A percentile compares a stretch with the other conserved stretches of the same genome.
These are phyloP conservation scores for Hepsetus odoe DNA, from an alignment of 2,113 vertebrate genomes.

Conservation along the genomic window DNA sequence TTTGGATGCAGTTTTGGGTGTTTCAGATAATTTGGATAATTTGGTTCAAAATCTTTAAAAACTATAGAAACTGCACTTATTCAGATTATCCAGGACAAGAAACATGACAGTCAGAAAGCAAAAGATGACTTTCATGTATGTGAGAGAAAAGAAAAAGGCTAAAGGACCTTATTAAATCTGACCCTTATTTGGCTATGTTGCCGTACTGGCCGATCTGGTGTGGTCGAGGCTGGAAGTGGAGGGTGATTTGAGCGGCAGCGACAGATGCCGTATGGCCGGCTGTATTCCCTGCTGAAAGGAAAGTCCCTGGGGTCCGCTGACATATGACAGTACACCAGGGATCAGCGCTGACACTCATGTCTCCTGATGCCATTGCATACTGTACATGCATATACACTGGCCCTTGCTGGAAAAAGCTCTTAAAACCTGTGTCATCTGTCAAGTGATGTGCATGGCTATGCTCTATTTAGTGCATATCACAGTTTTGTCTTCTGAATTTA, in stretches of 20 bases:
- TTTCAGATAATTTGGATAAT: too few relatives aligned
- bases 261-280: conserved; percentile 75
- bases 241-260: conserved; percentile 63
- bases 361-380: conserved; percentile 54
- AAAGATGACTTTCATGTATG: background rate
- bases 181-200: conserved; percentile 41
- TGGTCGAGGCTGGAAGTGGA: conserved; percentile 45
- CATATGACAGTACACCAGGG: conserved; percentile 74
- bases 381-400: conserved; percentile 45
- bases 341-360: conserved; percentile 72
- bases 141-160: background rate
- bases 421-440: conserved; percentile 51
- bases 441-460: conserved; percentile 45
- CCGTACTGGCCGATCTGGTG: conserved; percentile 22
- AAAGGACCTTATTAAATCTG: conserved; percentile 45
- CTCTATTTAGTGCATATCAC: conserved; percentile 45
- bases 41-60: too few relatives aligned
- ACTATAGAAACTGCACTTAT: too few relatives aligned
- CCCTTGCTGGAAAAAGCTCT: conserved; percentile 28
- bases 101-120: background rate
- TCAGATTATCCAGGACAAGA: too few relatives aligned
- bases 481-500: conserved; percentile 36
- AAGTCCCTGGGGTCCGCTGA: conserved; percentile 69
- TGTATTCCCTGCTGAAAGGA: conserved; percentile 68
- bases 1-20: too few relatives aligned